Percentiles rank a stretch among this genome's conserved stretches.
phyloP scores from a whole-genome alignment of 2,113 vertebrate species.

The Chlorodrepanis virens region DNA sequence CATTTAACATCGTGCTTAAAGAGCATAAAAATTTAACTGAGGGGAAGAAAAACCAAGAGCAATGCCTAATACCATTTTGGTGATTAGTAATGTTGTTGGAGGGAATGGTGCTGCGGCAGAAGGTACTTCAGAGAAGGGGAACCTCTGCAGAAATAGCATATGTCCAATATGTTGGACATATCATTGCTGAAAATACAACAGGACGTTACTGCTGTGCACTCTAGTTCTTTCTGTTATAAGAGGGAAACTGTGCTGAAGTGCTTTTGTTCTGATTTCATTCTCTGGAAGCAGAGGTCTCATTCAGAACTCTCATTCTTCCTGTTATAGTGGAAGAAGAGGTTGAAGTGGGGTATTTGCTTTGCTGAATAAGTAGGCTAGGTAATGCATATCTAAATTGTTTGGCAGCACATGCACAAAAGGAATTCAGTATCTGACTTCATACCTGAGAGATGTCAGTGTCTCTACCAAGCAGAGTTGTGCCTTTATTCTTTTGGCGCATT shows the following conservation, averaged over 20 bases:
- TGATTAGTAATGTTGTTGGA: not conserved
- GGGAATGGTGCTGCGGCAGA: not conserved
- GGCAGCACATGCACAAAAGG: not conserved
- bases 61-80: not conserved
- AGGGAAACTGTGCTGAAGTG: not conserved
- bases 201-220: fast-evolving
- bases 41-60: fast-evolving
- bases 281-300: not conserved
- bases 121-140: not conserved
- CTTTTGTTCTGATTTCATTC: not conserved
- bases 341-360: not conserved
- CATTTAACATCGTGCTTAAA: fast-evolving
- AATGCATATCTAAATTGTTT: not conserved
- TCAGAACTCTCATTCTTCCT: not conserved
- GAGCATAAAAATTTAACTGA: not conserved
- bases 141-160: not conserved
- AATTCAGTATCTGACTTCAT: not conserved
- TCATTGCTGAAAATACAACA: not conserved
- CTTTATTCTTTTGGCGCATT: not conserved
- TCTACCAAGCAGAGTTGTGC: not conserved
- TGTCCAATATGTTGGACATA: not conserved
- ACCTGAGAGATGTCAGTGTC: not conserved
- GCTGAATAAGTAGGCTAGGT: not conserved
- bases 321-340: not conserved
- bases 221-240: not conserved